These are phyloP conservation scores for Coleophora deauratella DNA, from an alignment of 2,888 invertebrate genomes.

Conservation along the genomic window DNA sequence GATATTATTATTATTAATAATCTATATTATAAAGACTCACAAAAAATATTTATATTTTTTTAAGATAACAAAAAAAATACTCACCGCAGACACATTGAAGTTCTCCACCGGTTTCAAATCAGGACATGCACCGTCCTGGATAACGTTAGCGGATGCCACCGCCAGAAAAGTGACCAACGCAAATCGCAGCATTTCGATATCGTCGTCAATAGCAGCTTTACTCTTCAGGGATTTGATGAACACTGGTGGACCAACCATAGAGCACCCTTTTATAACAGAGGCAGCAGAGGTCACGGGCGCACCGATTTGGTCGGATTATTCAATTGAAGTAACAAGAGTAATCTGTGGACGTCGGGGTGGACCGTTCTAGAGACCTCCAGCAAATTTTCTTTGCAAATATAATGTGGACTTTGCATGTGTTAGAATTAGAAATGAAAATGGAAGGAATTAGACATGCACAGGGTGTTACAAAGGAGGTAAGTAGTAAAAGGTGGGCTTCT, in stretches of 20 bases:
- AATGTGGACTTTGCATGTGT: no score
- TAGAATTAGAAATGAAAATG: no score
- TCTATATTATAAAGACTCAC: no score
- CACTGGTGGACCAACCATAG: no score
- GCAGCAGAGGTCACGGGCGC: slow-evolving; percentile 44
- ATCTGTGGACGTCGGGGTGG: slow-evolving; percentile 19
- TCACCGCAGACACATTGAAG: slow-evolving; percentile 46
- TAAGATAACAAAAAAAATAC: slow-evolving; percentile 15
- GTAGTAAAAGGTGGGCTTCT: no score
- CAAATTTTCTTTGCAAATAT: no score
- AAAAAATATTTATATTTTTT: no score
- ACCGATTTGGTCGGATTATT: slow-evolving; percentile 35
- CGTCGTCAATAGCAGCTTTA: neutral
- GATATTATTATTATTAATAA: no score
- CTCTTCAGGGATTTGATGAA: no score
- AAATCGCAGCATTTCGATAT: slow-evolving; percentile 36
- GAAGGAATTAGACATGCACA: no score
- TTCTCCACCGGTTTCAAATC: slow-evolving; percentile 43
- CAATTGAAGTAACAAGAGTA: slow-evolving; percentile 33
- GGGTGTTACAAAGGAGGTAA: no score
- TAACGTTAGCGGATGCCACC: slow-evolving; percentile 35
- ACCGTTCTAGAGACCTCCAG: slow-evolving; percentile 22
- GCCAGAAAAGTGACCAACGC: slow-evolving; percentile 37
- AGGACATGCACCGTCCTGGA: slow-evolving; percentile 45
- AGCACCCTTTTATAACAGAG: slow-evolving; percentile 39